Conservation (phyloP, 2,113 vertebrate genomes). For the Pituophis catenifer region DNA sequence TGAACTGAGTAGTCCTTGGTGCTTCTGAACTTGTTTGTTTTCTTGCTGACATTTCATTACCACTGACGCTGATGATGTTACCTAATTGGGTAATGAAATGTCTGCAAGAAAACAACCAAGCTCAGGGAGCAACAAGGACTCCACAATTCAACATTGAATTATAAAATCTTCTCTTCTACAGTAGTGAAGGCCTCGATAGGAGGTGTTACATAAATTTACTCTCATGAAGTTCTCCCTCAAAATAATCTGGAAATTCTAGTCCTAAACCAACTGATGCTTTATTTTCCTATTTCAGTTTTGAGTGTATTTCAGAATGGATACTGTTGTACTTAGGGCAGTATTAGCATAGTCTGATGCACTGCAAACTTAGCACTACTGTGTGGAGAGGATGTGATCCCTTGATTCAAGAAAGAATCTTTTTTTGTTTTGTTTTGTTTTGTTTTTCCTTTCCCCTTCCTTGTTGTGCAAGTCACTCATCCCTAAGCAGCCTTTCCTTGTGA, state of each 20-base stretch:
- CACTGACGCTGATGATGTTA: not conserved
- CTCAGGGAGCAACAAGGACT: not conserved
- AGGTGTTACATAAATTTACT: not conserved
- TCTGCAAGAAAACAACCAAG: not conserved
- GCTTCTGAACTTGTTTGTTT: not conserved
- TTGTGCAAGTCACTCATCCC: not conserved
- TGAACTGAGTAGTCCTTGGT: not conserved
- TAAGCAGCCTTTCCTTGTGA: not conserved
- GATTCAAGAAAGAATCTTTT: not conserved
- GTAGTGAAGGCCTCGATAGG: not conserved
- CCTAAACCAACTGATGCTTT: not conserved
- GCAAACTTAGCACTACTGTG: not conserved
- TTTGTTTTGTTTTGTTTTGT: not conserved
- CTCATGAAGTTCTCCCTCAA: not conserved
- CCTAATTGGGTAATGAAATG: not conserved
- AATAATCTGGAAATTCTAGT: not conserved
- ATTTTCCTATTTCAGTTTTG: not conserved
- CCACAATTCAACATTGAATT: not conserved
- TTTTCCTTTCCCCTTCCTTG: not conserved
- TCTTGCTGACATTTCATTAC: not conserved
- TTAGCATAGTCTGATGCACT: not conserved
- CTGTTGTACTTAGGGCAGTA: not conserved
- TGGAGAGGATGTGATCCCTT: not conserved
- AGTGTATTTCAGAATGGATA: not conserved
- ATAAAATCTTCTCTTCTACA: not conserved